Evolutionary conservation across 2,888 invertebrate genomes (phyloP), one percentile per base, ranked within the genome.

Genomic region (Fragum whitleyi): DNA sequence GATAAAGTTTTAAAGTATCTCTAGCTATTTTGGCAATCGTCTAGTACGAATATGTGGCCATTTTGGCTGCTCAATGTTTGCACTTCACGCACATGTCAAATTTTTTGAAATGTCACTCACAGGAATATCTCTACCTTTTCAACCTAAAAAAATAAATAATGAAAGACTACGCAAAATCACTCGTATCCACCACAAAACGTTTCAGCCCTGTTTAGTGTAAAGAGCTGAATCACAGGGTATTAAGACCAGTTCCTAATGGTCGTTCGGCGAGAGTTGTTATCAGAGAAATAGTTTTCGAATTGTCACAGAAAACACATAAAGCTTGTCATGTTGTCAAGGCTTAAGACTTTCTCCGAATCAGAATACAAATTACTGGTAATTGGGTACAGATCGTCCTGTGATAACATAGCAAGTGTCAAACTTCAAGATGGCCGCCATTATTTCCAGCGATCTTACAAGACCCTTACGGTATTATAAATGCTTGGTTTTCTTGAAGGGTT

Each of bases 301-400:
- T 85, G 85, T 85, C 85, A 85, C 85, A 79, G 72, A 73, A 78
- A 69, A 51, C 65, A 23, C 65, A 65, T 65, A 65, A 65, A 65
- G 39, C 65, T n/a, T 36, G 79, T 71, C 77, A 72, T 65, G 74
- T 85, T 85, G 81, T 81, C 85, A 81, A 61, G 72, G 79, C 74
- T 69, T 85, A 61, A 81, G 79, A 67, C 85, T 76, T 68, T 55
- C 51, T 21, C 47, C 61, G 53, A 57, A 69, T 67, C 53, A 65
- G 81, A 80, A 85, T 84, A 79, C 74, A 81, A 85, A 85, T 85
- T 77, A 71, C 74, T 72, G 79, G 74, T 85, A 81, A 85, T 81
- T 39, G 73, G 69, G 73, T 47, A 28, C 32, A 78, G 82, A 82
- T 82, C 53, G 26, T 69, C 21, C 32, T 0, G 6, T 19, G 69